Base-by-base conservation (phyloP, 2,113 vertebrate genomes). In the Copsychus sechellarum region DNA sequence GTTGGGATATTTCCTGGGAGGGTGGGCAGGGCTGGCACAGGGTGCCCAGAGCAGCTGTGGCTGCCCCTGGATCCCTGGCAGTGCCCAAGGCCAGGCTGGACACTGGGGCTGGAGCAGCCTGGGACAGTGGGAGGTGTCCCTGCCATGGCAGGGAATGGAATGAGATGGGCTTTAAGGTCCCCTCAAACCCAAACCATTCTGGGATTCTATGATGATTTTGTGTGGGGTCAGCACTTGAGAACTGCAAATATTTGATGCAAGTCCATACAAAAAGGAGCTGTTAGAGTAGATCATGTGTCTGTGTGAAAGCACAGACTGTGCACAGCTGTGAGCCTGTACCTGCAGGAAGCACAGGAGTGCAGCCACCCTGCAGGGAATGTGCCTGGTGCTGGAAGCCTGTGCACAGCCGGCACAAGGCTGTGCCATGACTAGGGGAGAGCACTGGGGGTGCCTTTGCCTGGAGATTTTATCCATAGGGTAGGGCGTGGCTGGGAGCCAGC, bases 1-100 rank as follows among this genome's bases (percentile, higher is more conserved):
- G 43, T 0, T 51, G 47, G 28, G 23, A 38, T 20, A 5, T 19
- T 69, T 2, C 38, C 47, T 69, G 50, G 0, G 0, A 54, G 21
- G 53, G 21, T 56, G 74, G 48, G 5, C 1, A 71, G 65, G 65
- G 17, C 66, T 56, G 74, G 57, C 85, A 64, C 66, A 71, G 65
- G 47, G 11, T 62, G 56, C 28, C 19, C 73, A 70, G 56, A 79
- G 74, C 1, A 70, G 40, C 56, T 79, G 48, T 8, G 65, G 65
- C 65, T 71, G 65, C 24, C 48, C 74, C 73, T 81, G 54, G 24
- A 71, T 40, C 74, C 65, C 48, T 88, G 85, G 50, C 0, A 64
- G 48, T 80, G 57, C 0, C 50, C 66, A 17, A 72, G 42, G 42
- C 34, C 85, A 56, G 74, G 25, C 1, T 80, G 40, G 40, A 18